Base-by-base conservation (phyloP, 2,113 vertebrate species). In the Promerops cafer region DNA sequence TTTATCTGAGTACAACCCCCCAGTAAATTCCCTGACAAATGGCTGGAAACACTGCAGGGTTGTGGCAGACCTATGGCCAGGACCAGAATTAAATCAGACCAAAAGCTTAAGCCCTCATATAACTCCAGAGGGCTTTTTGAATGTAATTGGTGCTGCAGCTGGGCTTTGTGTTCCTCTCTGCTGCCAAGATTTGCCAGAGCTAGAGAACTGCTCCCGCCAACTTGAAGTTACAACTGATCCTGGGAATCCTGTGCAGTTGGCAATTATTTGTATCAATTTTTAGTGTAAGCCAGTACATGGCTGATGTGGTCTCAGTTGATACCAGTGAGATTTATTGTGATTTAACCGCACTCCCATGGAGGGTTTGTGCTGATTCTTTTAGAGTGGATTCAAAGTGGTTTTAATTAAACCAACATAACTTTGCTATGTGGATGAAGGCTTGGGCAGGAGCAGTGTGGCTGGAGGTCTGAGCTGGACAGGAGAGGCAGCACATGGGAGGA, bases 401-500 rank as follows among this genome's bases (percentile, higher is more conserved):
- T 92, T 77, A 70, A 59, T 66, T 65, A 83, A 90, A 80, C 39
- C 1, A 5, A n/a, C 7, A 19, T 18, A 39, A 40, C 35, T 83
- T 56, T 39, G 57, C 27, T 31, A 12, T n/a, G 53, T 40, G 28
- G 61, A 70, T 1, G 27, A 68, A 47, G 27, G 49, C 44, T 89
- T 0, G 2, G 72, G 53, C 61, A 49, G 74, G 15, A 84, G 39
- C 31, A 49, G 74, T 2, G 1, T 0, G 5, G 27, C 18, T 7
- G 2, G 10, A 45, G 56, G 44, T 39, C 68, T 69, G 49, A 33
- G 78, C 31, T 53, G 45, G 57, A 57, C 28, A 69, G 33, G n/a
- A 85, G 47, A 70, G 20, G 33, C 1, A 4, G 54, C 39, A 59
- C 20, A 19, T 0, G 0, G 3, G 11, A 31, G 50, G 17, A 77